Evolutionary conservation across 2,888 invertebrate species (phyloP).

Genomic region (Laspeyria flexula): DNA sequence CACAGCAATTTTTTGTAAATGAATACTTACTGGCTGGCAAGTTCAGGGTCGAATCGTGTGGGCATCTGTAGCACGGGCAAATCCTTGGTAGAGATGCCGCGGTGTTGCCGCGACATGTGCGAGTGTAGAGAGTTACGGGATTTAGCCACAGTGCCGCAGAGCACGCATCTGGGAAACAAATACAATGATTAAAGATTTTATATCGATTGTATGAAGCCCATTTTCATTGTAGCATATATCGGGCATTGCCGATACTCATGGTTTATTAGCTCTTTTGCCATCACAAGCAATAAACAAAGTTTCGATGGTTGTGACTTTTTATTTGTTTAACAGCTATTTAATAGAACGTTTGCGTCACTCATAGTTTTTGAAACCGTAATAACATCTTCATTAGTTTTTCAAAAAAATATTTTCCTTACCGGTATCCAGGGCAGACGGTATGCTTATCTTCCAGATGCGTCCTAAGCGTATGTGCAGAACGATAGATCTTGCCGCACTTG

Average conservation of each 20-base stretch:
- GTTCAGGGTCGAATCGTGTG: conserved; percentile 95
- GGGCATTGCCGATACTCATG: too few relatives aligned
- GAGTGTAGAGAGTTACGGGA: conserved; percentile 96
- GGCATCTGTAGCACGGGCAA: conserved; percentile 97
- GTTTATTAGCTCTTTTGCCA: too few relatives aligned
- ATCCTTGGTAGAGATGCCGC: conserved; percentile 97
- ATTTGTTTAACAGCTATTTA: too few relatives aligned
- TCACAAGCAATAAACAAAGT: too few relatives aligned
- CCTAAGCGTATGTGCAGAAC: conserved; percentile 95
- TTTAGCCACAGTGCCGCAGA: conserved; percentile 97
- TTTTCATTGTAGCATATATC: too few relatives aligned
- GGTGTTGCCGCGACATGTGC: conserved; percentile 97
- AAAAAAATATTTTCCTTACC: conserved; percentile 54
- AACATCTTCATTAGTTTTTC: not conserved
- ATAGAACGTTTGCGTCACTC: too few relatives aligned
- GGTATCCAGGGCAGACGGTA: conserved; percentile 96
- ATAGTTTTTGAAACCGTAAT: too few relatives aligned
- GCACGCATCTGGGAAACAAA: conserved; percentile 88
- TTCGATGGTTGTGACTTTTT: too few relatives aligned
- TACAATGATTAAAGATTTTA: not conserved
- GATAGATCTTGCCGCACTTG: conserved; percentile 96
- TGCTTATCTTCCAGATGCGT: conserved; percentile 97
- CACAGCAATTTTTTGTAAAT: not conserved
- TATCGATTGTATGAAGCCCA: too few relatives aligned
- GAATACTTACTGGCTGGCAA: conserved; percentile 89